Evolutionary conservation across 1,140 invertebrate species (phyloP).

Genomic region (Drosophila takahashii): DNA sequence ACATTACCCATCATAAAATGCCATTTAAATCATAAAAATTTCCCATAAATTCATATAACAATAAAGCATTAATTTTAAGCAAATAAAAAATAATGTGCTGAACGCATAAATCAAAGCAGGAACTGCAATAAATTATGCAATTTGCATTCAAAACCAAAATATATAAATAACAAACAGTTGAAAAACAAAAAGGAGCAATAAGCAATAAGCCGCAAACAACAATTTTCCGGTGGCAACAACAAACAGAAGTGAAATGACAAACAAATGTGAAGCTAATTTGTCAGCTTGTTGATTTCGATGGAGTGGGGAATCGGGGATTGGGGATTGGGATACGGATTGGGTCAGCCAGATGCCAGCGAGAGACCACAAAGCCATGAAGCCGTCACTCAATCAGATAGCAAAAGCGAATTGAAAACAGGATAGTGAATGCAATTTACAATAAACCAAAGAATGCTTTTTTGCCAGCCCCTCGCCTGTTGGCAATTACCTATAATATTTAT

Average conservation of each 20-base stretch:
- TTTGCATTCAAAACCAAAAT: constrained; percentile 66
- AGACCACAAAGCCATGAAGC: constrained; percentile 47
- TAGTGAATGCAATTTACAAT: constrained; percentile 58
- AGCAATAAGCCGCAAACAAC: constrained; percentile 37
- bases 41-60: constrained; percentile 41
- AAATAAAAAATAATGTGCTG: constrained; percentile 49
- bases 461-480: neutral
- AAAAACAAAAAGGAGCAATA: constrained; percentile 24
- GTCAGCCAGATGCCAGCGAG: constrained; percentile 5
- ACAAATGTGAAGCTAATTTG: constrained; percentile 77
- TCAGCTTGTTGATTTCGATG: constrained; percentile 50
- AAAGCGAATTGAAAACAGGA: constrained; percentile 57
- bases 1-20: constrained; percentile 53
- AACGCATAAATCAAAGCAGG: constrained; percentile 61
- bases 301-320: neutral
- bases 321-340: neutral
- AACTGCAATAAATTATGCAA: constrained; percentile 73
- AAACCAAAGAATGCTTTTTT: constrained; percentile 50
- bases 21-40: constrained; percentile 58
- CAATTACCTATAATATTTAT: constrained; percentile 76
- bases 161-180: constrained; percentile 61
- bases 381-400: constrained; percentile 68
- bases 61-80: constrained; percentile 45
- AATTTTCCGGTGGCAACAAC: constrained; percentile 27
- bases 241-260: constrained; percentile 60